These are phyloP conservation scores for Hormaphis cornu DNA, from an alignment of 1,140 invertebrate genomes.

Conservation along the genomic window DNA sequence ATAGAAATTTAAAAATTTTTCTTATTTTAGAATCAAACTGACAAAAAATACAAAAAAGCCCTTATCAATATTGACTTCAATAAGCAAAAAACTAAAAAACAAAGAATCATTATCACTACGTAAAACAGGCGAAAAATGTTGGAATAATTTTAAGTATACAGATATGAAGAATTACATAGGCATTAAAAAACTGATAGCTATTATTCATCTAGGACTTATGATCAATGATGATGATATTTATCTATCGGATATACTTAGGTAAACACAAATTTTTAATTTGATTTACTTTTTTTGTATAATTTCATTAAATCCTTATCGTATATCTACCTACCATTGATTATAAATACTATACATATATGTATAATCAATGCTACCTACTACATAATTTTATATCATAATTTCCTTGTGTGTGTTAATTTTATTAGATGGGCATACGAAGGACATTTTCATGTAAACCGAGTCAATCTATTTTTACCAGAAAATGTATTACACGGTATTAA, in stretches of 20 bases:
- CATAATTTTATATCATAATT: too few species aligned
- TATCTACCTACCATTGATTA: too few species aligned
- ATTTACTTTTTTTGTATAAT: neutral
- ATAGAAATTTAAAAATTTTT: neutral
- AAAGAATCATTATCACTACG: neutral
- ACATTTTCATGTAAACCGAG: constrained; percentile 18
- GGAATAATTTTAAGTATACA: neutral
- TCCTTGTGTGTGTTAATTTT: too few species aligned
- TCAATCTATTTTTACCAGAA: constrained; percentile 23
- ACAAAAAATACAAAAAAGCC: neutral
- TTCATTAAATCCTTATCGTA: too few species aligned
- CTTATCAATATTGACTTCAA: neutral
- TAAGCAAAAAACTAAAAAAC: neutral
- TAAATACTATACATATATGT: too few species aligned
- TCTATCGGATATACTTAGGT: constrained; percentile 20
- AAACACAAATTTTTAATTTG: neutral
- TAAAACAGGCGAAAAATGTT: neutral
- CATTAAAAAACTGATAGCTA: constrained; percentile 14
- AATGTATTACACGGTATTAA: neutral
- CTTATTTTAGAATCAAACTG: neutral
- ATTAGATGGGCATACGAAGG: constrained; percentile 23
- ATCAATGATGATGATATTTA: constrained; percentile 15
- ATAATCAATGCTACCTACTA: too few species aligned
- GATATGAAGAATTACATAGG: neutral
- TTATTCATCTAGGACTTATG: constrained; percentile 4